Base-by-base conservation (phyloP, 64 coral and sea anemone species). In the Cladopsammia gracilis region DNA sequence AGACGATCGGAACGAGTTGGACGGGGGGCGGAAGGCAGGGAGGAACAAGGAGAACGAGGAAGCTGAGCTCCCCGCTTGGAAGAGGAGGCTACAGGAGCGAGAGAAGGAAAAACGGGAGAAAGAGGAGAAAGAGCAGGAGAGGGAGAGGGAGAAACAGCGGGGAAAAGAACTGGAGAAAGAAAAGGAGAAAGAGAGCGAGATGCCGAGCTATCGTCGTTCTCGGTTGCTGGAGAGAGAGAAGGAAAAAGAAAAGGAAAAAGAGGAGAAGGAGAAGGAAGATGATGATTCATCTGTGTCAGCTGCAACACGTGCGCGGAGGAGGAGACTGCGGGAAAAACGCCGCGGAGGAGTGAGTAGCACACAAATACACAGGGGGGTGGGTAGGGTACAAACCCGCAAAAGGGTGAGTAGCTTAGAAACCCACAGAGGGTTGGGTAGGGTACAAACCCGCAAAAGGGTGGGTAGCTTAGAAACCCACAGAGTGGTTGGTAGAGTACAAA, bases 291-390 rank as follows among this genome's bases (percentile, higher is more conserved):
- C 83, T 53, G 15, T 43, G 13, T 66, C 92, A 6, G 85, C 96
- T 23, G 73, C 87, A 9, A 80, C 72, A 22, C 88, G 88, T 13
- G 83, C 76, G 10, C 73, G 94, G n/a, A 89, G 89, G 74, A 87
- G 97, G 43, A 96, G 77, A 65, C 90, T 90, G 24, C 86, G 94
- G 23, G 97, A 98, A 62, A 95, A 99, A 52, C 95, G 98, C 57
- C 92, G 98, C 64, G 84, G 82, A 45, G 80, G 80, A 43, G 80
- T 84, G 62, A 64, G 80, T 84, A 56, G 7, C 12, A 1, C 7
- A 56, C 7, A 7, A 7, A 10, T 12, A 56, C 53, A 10, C 53
- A 5, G 12, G 53, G 53, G 73, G 34, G 34, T 34, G 34, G 34
- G 34, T 34, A 34, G 34, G 34, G 34, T 34, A 34, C 34, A 34